These are phyloP conservation scores for Sebastes alutus DNA, from an alignment of 2,797 vertebrate species.

Conservation along the genomic window DNA sequence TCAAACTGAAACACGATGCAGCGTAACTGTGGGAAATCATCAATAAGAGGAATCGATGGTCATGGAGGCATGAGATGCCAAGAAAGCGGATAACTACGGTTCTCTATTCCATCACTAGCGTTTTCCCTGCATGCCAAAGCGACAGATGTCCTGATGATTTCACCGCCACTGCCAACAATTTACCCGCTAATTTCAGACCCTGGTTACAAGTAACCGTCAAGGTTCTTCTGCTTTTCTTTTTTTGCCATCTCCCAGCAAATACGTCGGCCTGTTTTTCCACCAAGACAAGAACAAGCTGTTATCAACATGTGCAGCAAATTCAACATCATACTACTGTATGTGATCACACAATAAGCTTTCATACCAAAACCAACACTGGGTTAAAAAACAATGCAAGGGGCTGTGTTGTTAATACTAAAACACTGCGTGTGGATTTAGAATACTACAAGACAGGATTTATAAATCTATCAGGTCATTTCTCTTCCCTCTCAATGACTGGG, in stretches of 20 bases:
- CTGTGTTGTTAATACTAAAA: background rate
- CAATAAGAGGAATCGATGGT: too few species aligned
- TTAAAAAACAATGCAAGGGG: accelerated
- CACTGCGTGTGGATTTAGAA: background rate
- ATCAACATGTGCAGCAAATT: background rate
- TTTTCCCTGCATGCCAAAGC: too few species aligned
- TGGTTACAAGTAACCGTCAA: background rate
- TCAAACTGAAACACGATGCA: too few species aligned
- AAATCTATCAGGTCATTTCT: background rate
- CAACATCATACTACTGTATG: background rate
- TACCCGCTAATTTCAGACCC: too few species aligned
- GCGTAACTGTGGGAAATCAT: too few species aligned
- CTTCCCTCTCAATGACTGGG: background rate
- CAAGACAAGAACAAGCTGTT: background rate
- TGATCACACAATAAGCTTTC: background rate
- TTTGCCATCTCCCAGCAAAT: background rate
- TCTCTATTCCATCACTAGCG: too few species aligned
- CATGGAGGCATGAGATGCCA: too few species aligned
- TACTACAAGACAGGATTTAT: background rate
- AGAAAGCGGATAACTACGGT: too few species aligned
- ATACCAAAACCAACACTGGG: accelerated
- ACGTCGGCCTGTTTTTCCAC: background rate
- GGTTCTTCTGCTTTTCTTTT: background rate
- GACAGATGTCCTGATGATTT: too few species aligned
- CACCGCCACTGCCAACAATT: too few species aligned